Percentiles rank a stretch among this genome's conserved stretches.
Conservation (phyloP, 2,113 vertebrate species). For the Cyprinus carpio region DNA sequence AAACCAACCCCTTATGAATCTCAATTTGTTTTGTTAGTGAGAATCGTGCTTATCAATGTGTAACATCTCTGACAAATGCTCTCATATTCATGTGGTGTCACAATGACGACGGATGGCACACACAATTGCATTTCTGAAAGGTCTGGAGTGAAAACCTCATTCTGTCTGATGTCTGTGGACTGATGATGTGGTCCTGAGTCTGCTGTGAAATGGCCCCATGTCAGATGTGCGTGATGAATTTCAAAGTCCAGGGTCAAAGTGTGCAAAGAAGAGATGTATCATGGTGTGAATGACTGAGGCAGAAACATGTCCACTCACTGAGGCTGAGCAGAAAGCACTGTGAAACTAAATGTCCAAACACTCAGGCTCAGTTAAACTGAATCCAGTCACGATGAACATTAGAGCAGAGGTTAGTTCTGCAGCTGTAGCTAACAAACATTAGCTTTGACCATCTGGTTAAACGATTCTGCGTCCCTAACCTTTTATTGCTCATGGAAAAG, state of each 20-base stretch:
- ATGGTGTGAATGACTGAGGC: neutral
- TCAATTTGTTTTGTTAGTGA: neutral
- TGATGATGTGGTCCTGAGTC: slow-evolving; percentile 2
- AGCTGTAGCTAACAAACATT: neutral
- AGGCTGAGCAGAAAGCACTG: neutral
- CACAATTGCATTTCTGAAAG: slow-evolving; percentile 39
- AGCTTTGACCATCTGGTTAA: neutral
- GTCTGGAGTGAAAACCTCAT: neutral
- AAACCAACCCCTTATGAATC: neutral
- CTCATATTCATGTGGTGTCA: slow-evolving; percentile 16
- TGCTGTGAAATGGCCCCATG: slow-evolving; percentile 23
- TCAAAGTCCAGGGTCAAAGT: slow-evolving; percentile 16
- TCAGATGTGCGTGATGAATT: slow-evolving; percentile 31
- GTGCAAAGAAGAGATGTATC: slow-evolving; percentile 13
- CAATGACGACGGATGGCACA: slow-evolving; percentile 6
- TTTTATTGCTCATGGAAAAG: neutral
- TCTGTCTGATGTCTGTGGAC: neutral
- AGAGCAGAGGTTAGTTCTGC: slow-evolving; percentile 21
- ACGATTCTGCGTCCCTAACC: neutral
- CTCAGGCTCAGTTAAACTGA: neutral
- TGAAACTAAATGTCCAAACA: neutral
- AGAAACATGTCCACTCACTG: slow-evolving; percentile 12
- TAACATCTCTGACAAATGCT: neutral
- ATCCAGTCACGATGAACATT: neutral
- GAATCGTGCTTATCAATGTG: neutral